Conservation (phyloP, 2,113 vertebrate genomes). For the Beaufortia kweichowensis region DNA sequence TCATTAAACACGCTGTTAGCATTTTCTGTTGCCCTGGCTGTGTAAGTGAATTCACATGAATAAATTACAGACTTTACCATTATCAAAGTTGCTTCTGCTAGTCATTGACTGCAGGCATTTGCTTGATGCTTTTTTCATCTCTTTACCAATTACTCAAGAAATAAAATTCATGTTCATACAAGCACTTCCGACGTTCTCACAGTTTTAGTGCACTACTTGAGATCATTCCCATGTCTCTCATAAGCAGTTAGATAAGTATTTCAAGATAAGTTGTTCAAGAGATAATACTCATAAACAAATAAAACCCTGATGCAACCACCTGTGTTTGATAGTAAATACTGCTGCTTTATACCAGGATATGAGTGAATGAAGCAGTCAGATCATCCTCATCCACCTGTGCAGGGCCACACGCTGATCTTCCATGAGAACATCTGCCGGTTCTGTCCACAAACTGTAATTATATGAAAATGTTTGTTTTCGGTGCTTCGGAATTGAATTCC, state of each 20-base stretch:
- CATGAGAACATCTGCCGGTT: neutral
- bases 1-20: conserved; percentile 18
- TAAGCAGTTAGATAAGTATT: neutral
- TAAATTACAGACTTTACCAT: conserved; percentile 18
- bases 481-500: neutral
- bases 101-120: too few species aligned
- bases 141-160: neutral
- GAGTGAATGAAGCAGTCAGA: neutral
- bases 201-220: neutral
- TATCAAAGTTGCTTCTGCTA: too few species aligned
- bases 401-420: conserved; percentile 1
- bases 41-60: conserved; percentile 20
- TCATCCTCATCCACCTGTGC: neutral
- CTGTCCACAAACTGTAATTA: neutral
- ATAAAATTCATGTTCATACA: conserved; percentile 11
- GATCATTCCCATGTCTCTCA: neutral
- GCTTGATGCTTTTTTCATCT: neutral
- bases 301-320: neutral
- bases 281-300: conserved; percentile 1
- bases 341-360: neutral
- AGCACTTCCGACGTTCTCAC: neutral
- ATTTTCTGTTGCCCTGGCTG: conserved; percentile 17
- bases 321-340: conserved; percentile 34
- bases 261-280: too few species aligned
- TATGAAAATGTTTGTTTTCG: neutral